These are phyloP conservation scores for Lethocerus indicus DNA, from an alignment of 1,140 invertebrate species.

Conservation along the genomic window DNA sequence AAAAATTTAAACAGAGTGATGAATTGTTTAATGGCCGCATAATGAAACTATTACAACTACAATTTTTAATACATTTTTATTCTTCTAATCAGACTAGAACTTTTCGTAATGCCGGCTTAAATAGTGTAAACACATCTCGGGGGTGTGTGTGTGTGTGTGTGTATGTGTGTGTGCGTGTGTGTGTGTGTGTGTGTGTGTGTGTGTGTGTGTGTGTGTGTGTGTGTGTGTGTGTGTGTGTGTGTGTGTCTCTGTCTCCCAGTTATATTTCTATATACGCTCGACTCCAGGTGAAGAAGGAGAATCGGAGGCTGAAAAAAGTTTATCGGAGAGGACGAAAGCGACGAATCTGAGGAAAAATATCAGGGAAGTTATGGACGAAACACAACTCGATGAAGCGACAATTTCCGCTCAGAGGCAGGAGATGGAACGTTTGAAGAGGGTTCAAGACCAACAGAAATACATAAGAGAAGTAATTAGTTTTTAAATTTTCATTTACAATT, in stretches of 20 bases:
- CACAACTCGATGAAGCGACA: constrained; percentile 79
- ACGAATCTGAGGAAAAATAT: constrained; percentile 65
- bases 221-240: not conserved
- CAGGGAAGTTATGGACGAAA: constrained; percentile 81
- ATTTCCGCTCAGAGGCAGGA: constrained; percentile 84
- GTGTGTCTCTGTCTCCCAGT: not conserved
- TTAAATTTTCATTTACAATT: not conserved
- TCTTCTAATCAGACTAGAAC: no score
- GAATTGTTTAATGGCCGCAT: no score
- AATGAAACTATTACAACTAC: no score
- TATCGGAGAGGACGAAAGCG: constrained; percentile 34
- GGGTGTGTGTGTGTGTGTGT: no score
- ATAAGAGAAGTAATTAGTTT: constrained; percentile 39
- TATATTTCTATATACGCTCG: constrained; percentile 2
- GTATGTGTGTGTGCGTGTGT: no score
- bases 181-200: no score
- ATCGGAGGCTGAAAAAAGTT: no score
- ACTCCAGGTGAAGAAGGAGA: constrained; percentile 13
- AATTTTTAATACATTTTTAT: no score
- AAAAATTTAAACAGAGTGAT: no score
- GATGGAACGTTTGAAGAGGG: constrained; percentile 65
- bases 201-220: no score
- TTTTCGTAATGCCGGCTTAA: no score
- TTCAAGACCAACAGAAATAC: constrained; percentile 65
- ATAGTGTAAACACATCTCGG: no score